These are phyloP conservation scores for Microcaecilia unicolor DNA, from an alignment of 2,797 vertebrate genomes.

Conservation along the genomic window DNA sequence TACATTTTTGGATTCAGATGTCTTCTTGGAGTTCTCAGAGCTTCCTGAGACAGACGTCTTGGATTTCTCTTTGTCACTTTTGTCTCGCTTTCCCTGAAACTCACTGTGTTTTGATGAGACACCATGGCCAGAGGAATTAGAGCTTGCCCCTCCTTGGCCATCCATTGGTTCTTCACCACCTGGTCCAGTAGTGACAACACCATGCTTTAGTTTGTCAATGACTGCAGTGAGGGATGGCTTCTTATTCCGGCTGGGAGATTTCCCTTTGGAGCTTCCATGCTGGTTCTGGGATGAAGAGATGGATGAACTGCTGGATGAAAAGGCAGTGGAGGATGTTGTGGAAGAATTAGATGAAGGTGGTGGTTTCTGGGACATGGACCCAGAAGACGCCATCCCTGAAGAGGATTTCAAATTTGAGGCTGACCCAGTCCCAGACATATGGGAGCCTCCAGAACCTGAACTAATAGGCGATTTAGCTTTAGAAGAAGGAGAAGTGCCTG, in stretches of 20 bases:
- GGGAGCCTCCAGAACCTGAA: constrained; percentile 75
- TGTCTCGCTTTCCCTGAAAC: constrained; percentile 82
- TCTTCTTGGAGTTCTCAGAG: constrained; percentile 79
- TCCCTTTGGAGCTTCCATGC: constrained; percentile 86
- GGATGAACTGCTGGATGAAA: constrained; percentile 59
- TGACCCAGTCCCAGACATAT: constrained; percentile 64
- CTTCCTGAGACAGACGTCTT: constrained; percentile 79
- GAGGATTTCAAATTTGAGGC: constrained; percentile 77
- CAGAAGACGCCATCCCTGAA: constrained; percentile 75
- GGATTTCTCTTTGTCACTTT: constrained; percentile 90
- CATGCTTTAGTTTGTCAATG: constrained; percentile 96
- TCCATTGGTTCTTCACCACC: constrained; percentile 82
- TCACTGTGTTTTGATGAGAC: constrained; percentile 86
- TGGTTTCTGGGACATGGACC: constrained; percentile 60
- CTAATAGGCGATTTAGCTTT: constrained; percentile 94
- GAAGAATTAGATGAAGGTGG: constrained; percentile 64
- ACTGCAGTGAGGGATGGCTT: constrained; percentile 94
- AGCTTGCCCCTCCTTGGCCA: constrained; percentile 59
- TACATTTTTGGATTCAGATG: constrained; percentile 75
- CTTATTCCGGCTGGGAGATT: constrained; percentile 96
- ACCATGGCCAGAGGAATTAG: constrained; percentile 59
- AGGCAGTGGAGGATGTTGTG: constrained; percentile 56
- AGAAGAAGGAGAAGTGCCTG: constrained; percentile 88
- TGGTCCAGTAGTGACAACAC: constrained; percentile 80
- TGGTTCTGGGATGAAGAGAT: constrained; percentile 80